Conservation (phyloP, 1,140 invertebrate species). For the Oryctes rhinoceros region DNA sequence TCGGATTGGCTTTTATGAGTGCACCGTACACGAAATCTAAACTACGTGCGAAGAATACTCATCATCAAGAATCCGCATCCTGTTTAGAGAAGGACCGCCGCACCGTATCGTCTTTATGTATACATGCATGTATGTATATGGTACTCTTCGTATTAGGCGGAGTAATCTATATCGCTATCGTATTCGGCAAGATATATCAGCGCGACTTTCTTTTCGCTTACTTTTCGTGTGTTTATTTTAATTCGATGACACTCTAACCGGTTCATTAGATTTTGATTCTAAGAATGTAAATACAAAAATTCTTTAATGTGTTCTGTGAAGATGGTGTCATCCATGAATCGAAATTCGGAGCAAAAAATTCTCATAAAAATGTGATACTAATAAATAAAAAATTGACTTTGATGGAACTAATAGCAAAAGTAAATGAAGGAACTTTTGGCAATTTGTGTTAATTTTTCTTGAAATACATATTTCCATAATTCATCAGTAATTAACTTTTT, state of each 20-base stretch:
- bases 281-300: no score
- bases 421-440: no score
- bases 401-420: no score
- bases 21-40: constrained; percentile 19
- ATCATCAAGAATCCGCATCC: constrained; percentile 25
- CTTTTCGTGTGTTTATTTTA: constrained; percentile 1
- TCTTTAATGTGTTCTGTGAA: no score
- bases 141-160: background rate
- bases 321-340: no score
- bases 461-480: no score
- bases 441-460: no score
- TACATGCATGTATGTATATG: background rate
- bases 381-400: no score
- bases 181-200: constrained; percentile 5
- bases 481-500: no score
- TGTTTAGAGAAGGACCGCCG: background rate
- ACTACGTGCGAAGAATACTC: constrained; percentile 22
- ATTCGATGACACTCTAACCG: background rate
- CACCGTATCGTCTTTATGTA: background rate
- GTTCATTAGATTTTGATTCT: no score
- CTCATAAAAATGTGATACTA: no score
- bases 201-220: background rate
- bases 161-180: background rate
- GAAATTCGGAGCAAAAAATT: no score
- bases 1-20: constrained; percentile 1